Evolutionary conservation across 2,797 vertebrate genomes (phyloP).

Genomic region (Hippoglossus hippoglossus): DNA sequence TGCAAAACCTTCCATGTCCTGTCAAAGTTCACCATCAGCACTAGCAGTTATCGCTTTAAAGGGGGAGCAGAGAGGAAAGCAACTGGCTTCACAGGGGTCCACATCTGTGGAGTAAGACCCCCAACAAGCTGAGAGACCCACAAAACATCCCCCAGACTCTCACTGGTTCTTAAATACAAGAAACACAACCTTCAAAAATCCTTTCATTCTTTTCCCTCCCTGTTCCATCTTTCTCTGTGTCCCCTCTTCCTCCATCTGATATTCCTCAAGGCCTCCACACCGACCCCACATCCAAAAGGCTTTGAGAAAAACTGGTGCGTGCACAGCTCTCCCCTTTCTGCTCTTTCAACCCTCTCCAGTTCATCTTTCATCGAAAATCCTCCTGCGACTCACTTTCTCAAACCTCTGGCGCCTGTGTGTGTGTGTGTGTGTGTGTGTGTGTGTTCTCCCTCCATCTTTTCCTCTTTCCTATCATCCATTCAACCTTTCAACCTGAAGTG

Average conservation of each 20-base stretch:
- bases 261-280: neutral
- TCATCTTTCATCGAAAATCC: conserved; percentile 24
- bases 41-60: too few relatives aligned
- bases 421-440: neutral
- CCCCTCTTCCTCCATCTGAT: neutral
- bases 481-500: conserved; percentile 49
- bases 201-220: too few relatives aligned
- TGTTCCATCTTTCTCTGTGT: neutral
- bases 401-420: conserved; percentile 6
- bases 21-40: neutral
- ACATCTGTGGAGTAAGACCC: too few relatives aligned
- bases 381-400: neutral
- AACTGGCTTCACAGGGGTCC: too few relatives aligned
- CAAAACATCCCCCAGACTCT: too few relatives aligned
- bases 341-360: conserved; percentile 4
- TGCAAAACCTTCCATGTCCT: neutral
- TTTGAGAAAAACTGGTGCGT: too few relatives aligned
- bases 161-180: neutral
- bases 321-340: neutral
- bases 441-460: conserved; percentile 11
- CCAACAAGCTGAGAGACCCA: too few relatives aligned
- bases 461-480: conserved; percentile 34
- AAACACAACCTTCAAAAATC: too few relatives aligned
- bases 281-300: neutral
- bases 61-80: too few relatives aligned